A percentile compares a stretch with the other conserved stretches of the same genome.
These are phyloP conservation scores for Tetramorium simillimum DNA, from an alignment of 1,140 invertebrate species.

Conservation along the genomic window DNA sequence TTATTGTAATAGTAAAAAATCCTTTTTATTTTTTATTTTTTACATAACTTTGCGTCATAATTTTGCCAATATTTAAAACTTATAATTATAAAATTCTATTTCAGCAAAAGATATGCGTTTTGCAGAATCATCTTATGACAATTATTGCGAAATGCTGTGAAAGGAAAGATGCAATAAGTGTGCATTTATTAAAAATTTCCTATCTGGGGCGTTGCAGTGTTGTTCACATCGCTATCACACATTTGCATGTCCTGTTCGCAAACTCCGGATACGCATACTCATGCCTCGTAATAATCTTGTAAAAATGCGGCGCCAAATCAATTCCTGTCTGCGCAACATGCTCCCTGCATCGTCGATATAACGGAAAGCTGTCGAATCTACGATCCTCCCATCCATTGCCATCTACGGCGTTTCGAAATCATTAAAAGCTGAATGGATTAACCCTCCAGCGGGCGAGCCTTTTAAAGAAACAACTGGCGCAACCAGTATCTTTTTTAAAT, in stretches of 20 bases:
- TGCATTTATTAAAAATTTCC: no score
- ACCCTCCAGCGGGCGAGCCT: conserved; percentile 16
- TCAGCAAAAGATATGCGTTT: no score
- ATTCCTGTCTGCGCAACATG: background rate
- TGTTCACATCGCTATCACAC: conserved; percentile 50
- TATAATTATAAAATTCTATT: no score
- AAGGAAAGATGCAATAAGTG: no score
- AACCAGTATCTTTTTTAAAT: background rate
- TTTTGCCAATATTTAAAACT: no score
- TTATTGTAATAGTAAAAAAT: no score
- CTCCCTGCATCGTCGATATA: conserved; percentile 9
- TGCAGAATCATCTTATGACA: no score
- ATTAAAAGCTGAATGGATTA: conserved; percentile 6
- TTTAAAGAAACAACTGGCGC: conserved; percentile 14
- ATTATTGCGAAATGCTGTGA: no score
- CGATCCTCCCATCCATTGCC: conserved; percentile 34
- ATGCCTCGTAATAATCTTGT: conserved; percentile 13
- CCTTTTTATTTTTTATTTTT: no score
- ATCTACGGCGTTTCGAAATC: conserved; percentile 29
- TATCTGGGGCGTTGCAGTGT: background rate
- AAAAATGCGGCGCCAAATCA: conserved; percentile 32
- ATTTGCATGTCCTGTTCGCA: conserved; percentile 54
- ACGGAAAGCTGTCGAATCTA: conserved; percentile 52
- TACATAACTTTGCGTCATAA: no score
- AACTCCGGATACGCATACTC: background rate